Evolutionary conservation across 2,797 vertebrate species (phyloP).

Genomic region (Notolabrus celidotus): DNA sequence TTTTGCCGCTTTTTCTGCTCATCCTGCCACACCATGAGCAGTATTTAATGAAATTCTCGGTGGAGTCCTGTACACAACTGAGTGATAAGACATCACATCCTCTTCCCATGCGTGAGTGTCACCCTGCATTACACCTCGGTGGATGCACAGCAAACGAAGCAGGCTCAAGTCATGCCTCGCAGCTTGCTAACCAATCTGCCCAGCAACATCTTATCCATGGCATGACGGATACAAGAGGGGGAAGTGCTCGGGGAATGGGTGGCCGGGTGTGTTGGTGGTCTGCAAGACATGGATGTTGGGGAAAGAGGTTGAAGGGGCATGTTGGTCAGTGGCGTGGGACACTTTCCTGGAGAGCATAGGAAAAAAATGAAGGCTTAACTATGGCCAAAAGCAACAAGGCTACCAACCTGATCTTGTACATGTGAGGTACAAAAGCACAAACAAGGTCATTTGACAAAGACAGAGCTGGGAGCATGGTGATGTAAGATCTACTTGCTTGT

Average conservation of each 20-base stretch:
- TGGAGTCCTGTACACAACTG: constrained; percentile 4
- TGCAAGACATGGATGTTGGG: constrained; percentile 27
- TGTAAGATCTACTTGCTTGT: not conserved
- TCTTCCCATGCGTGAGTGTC: constrained; percentile 51
- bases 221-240: constrained; percentile 47
- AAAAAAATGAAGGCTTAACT: not conserved
- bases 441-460: not conserved
- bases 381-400: not conserved
- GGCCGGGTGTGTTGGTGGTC: constrained; percentile 31
- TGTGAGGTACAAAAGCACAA: not conserved
- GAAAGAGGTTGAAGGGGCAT: not conserved
- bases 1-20: constrained; percentile 2
- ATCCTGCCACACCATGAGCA: constrained; percentile 8
- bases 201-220: constrained; percentile 68
- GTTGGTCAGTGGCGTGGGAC: not conserved
- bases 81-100: constrained; percentile 51
- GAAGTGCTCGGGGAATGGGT: constrained; percentile 10
- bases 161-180: constrained; percentile 45
- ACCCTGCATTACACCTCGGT: constrained; percentile 49
- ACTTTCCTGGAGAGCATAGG: not conserved
- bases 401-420: constrained; percentile 7
- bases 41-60: constrained; percentile 30
- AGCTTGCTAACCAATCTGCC: constrained; percentile 67
- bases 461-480: not conserved
- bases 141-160: constrained; percentile 54